Conservation (phyloP, 1,140 invertebrate species). For the Drosophila lacteicornis region DNA sequence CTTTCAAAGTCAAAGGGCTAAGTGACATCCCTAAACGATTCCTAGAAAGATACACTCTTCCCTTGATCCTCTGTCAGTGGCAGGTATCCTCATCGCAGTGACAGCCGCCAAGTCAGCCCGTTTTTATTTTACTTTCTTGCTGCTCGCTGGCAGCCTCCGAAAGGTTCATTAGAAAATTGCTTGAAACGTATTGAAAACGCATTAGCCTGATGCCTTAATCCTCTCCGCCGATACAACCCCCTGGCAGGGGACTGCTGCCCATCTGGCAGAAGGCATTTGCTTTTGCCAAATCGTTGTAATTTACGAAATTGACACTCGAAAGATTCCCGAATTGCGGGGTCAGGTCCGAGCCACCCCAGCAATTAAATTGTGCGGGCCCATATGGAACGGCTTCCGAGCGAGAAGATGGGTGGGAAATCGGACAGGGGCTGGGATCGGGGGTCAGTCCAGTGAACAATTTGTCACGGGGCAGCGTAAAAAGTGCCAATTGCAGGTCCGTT, state of each 20-base stretch:
- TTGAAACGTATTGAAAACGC: conserved; percentile 70
- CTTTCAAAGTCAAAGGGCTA: not conserved
- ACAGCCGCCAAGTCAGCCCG: conserved; percentile 11
- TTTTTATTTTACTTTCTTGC: not conserved
- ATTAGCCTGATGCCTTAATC: conserved; percentile 76
- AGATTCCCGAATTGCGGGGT: conserved; percentile 64
- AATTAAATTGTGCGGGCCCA: conserved; percentile 36
- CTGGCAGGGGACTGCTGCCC: not conserved
- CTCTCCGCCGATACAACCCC: conserved; percentile 8
- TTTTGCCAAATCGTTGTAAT: conserved; percentile 79
- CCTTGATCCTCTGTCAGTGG: conserved; percentile 20
- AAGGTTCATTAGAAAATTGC: conserved; percentile 68
- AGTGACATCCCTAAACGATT: conserved; percentile 1
- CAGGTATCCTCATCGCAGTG: conserved; percentile 21
- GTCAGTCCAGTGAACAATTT: conserved; percentile 60
- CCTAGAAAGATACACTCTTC: not conserved
- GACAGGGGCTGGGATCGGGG: not conserved
- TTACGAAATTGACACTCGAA: conserved; percentile 83
- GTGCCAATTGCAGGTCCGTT: conserved; percentile 74
- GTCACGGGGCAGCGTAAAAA: conserved; percentile 77
- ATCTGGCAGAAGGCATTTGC: conserved; percentile 20
- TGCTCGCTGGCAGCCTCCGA: not conserved
- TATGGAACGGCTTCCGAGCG: conserved; percentile 23
- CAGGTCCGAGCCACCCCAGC: conserved; percentile 8
- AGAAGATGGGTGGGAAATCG: not conserved